Conservation (phyloP, 1,140 invertebrate species). For the Stegodyphus mimosarum region DNA sequence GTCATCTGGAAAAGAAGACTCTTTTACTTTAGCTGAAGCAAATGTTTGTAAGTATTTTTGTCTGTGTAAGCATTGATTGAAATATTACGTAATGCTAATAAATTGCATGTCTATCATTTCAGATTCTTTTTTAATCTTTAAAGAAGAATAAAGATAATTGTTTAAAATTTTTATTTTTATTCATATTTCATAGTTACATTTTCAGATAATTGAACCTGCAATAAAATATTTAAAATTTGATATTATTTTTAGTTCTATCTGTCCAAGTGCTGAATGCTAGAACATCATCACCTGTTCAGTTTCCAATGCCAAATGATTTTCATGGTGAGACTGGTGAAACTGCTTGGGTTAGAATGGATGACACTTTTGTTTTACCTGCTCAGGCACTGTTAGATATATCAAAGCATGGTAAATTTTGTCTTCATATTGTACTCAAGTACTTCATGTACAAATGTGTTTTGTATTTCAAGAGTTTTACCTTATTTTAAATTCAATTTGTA, state of each 20-base stretch:
- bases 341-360: constrained; percentile 62
- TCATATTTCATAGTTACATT: not conserved
- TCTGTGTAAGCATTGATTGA: not conserved
- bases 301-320: constrained; percentile 60
- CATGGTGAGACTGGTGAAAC: constrained; percentile 48
- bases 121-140: not conserved
- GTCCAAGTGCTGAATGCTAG: constrained; percentile 62
- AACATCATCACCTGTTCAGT: constrained; percentile 50
- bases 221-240: not conserved
- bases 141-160: not conserved
- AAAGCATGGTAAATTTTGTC: constrained; percentile 70
- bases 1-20: constrained; percentile 79
- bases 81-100: not conserved
- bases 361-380: constrained; percentile 62
- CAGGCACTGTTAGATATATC: constrained; percentile 63
- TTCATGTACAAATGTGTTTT: too few species aligned
- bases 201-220: not conserved
- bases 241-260: constrained; percentile 56
- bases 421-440: not conserved
- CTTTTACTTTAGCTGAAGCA: constrained; percentile 81
- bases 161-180: not conserved
- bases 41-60: constrained; percentile 82
- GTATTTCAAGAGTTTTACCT: too few species aligned
- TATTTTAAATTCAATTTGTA: too few species aligned
- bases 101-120: not conserved